phyloP scores from a whole-genome alignment of 2,888 invertebrate species.

The Trimorus sp. region DNA sequence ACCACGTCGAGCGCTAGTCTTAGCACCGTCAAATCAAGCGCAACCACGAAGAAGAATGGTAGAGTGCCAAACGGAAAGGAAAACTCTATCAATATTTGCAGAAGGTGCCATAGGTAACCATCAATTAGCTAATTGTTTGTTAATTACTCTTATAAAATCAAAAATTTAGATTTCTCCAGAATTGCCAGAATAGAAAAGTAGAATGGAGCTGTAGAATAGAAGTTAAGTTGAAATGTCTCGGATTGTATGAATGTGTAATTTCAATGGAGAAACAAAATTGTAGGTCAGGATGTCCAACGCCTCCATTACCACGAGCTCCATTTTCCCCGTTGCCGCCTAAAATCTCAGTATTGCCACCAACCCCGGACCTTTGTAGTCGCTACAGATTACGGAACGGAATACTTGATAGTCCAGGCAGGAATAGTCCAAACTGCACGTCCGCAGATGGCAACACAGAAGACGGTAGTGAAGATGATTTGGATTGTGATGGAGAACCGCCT shows the following conservation, averaged over 20 bases:
- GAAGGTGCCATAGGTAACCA: conserved; percentile 79
- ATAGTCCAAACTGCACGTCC: conserved; percentile 76
- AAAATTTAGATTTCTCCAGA: too few relatives aligned
- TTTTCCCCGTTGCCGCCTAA: conserved; percentile 84
- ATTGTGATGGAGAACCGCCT: conserved; percentile 81
- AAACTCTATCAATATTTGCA: conserved; percentile 79
- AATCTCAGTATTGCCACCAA: conserved; percentile 89
- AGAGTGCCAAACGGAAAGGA: conserved; percentile 73
- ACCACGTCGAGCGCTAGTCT: conserved; percentile 79
- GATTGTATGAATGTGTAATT: too few relatives aligned
- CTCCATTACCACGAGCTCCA: conserved; percentile 78
- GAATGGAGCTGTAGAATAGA: too few relatives aligned
- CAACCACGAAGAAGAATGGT: conserved; percentile 75
- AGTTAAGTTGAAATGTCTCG: too few relatives aligned
- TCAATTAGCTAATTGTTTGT: too few relatives aligned
- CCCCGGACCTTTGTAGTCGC: conserved; percentile 84
- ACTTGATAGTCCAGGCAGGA: conserved; percentile 77
- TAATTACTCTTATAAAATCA: too few relatives aligned
- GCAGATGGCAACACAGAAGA: conserved; percentile 79
- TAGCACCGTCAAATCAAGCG: conserved; percentile 79
- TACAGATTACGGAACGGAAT: conserved; percentile 75
- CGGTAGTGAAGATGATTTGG: conserved; percentile 80
- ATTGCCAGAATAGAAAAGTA: too few relatives aligned
- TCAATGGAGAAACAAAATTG: conserved; percentile 18
- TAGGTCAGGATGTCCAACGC: conserved; percentile 80